These are phyloP conservation scores for Cartodere bifasciata DNA, from an alignment of 2,888 invertebrate species.

Conservation along the genomic window DNA sequence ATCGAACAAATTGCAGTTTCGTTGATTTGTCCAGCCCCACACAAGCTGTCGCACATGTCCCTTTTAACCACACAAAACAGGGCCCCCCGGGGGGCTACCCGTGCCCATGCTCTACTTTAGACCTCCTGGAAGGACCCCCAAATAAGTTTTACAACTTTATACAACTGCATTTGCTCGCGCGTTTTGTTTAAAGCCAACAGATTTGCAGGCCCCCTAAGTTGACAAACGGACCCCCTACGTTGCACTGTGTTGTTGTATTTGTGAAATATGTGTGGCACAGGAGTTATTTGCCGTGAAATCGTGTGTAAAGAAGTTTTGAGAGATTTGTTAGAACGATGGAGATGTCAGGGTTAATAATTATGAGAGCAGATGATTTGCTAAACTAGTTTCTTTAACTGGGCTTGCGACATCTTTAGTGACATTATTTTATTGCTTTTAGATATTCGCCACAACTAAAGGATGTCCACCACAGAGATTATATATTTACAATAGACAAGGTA, in stretches of 20 bases:
- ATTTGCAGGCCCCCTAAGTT: slow-evolving; percentile 22
- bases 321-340: slow-evolving; percentile 15
- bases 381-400: slow-evolving; percentile 12
- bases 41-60: slow-evolving; percentile 5
- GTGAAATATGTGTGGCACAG: slow-evolving; percentile 21
- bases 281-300: slow-evolving; percentile 26
- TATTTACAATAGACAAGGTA: too few relatives aligned
- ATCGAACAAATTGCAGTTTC: slow-evolving; percentile 17
- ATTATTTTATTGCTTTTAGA: too few relatives aligned
- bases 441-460: too few relatives aligned
- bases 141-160: slow-evolving; percentile 19
- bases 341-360: slow-evolving; percentile 18
- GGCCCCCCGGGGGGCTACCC: slow-evolving; percentile 23
- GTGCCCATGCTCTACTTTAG: slow-evolving; percentile 20
- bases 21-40: slow-evolving; percentile 4
- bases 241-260: slow-evolving; percentile 18
- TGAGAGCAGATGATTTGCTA: slow-evolving; percentile 15
- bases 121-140: slow-evolving; percentile 24
- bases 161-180: slow-evolving; percentile 16
- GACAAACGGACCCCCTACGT: slow-evolving; percentile 18
- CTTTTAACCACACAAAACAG: slow-evolving; percentile 17
- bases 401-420: too few relatives aligned
- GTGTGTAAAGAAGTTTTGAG: slow-evolving; percentile 16
- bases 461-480: too few relatives aligned
- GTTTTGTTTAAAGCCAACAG: slow-evolving; percentile 27